Base-by-base conservation (phyloP, 2,113 vertebrate species). In the Campylomormyrus tamandua region DNA sequence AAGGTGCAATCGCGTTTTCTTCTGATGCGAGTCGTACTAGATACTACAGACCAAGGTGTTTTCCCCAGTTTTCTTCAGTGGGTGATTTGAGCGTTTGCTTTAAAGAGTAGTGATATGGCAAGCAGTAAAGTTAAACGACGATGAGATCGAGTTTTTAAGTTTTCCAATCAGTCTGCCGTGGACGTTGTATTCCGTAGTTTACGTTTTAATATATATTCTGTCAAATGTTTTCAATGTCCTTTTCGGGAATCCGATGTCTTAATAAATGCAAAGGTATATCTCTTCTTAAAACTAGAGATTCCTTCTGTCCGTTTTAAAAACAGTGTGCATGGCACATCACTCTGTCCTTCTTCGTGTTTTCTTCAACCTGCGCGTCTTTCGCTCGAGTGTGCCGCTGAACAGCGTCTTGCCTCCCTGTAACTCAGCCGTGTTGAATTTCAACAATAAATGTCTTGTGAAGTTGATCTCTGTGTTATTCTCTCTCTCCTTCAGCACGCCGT, bases 1-100 rank as follows among this genome's bases (percentile, higher is more conserved):
- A 89, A 91, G 89, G 90, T 91, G 70, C 27, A 70, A 70, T 70
- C 35, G 58, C 92, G 62, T 89, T 90, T 53, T 92, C 93, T 83
- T 92, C 91, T 89, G 92, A 48, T 50, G 58, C 49, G 62, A 80
- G 85, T 80, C 74, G 74, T 80, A 42, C 17, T 39, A 90, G 92
- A 92, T 89, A 89, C 42, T 3, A 21, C 77, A 83, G 91, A 92
- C 90, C 91, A 89, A 85, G 88, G 52, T 53, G 88, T 90, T 93
- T 91, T 90, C 90, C 87, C 89, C 88, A 91, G 74, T 80, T 80
- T 80, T 42, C 74, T 80, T 80, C 74, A 19, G 31, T 39, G 74
- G 74, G 31, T 19, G 31, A 80, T 19, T 39, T 42, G 15, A 80
- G 5, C 15, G 35, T 15, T 80, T 17, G 13, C 17, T 77, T 39